phyloP scores from a whole-genome alignment of 2,888 invertebrate species.

The Thalpophila matura region DNA sequence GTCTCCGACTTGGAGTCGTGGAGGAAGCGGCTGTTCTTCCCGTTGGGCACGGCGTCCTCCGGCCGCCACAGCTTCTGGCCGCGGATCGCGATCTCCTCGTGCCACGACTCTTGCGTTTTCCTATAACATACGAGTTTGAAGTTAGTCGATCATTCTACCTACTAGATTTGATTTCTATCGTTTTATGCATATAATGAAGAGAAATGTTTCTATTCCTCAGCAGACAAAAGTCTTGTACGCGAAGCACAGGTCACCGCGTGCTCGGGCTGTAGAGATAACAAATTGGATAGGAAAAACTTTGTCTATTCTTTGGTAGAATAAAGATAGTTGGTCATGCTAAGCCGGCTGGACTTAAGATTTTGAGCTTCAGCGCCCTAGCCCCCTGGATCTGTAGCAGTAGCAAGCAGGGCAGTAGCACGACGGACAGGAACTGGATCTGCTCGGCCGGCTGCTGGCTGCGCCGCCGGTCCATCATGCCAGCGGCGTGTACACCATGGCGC shows the following conservation, averaged over 20 bases:
- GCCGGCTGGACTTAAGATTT: background rate
- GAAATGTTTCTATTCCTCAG: no score
- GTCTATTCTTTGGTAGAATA: no score
- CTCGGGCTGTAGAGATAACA: no score
- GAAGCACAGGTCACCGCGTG: no score
- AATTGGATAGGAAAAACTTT: no score
- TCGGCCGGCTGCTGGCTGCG: conserved; percentile 91
- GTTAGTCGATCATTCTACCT: no score
- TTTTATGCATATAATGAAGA: no score
- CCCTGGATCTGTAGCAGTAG: conserved; percentile 88
- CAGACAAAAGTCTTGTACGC: no score
- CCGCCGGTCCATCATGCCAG: no score
- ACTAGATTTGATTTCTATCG: no score
- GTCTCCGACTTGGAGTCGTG: conserved; percentile 34
- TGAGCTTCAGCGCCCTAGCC: conserved; percentile 82
- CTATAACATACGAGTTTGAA: conserved; percentile 67
- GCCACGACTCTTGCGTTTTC: conserved; percentile 90
- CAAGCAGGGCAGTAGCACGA: conserved; percentile 91
- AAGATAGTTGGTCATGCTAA: no score
- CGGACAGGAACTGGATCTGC: conserved; percentile 91
- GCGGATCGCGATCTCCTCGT: conserved; percentile 90
- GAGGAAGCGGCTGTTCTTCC: conserved; percentile 52
- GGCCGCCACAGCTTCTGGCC: conserved; percentile 90
- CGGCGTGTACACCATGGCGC: no score
- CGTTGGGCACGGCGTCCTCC: conserved; percentile 81